phyloP scores from a whole-genome alignment of 1,140 invertebrate genomes.

The Drosophila kikkawai region DNA sequence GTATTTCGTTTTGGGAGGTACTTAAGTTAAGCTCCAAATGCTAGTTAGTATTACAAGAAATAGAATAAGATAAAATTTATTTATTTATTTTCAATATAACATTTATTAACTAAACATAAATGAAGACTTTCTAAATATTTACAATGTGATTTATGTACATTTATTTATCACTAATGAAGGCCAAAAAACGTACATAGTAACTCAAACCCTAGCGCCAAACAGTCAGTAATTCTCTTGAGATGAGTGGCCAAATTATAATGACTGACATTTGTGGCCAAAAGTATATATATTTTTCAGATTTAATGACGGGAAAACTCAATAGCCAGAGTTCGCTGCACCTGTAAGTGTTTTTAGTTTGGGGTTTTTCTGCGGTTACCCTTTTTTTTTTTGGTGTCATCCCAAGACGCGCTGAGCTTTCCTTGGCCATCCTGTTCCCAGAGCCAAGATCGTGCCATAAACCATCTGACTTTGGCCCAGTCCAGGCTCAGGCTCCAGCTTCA shows the following conservation, averaged over 20 bases:
- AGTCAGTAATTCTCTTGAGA: slow-evolving; percentile 17
- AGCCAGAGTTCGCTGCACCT: slow-evolving; percentile 33
- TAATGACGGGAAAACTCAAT: slow-evolving; percentile 26
- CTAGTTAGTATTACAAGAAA: too few relatives aligned
- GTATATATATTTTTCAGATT: slow-evolving; percentile 23
- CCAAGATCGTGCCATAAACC: slow-evolving; percentile 18
- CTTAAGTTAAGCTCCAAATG: background rate
- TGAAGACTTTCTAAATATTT: background rate
- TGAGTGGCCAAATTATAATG: slow-evolving; percentile 13
- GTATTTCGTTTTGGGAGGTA: background rate
- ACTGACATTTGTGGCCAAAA: slow-evolving; percentile 26
- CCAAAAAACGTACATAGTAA: background rate
- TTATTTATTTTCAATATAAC: too few relatives aligned
- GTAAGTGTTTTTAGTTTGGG: slow-evolving; percentile 14
- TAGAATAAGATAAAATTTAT: too few relatives aligned
- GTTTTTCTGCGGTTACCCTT: slow-evolving; percentile 35
- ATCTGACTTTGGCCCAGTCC: slow-evolving; percentile 14
- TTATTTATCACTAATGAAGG: background rate
- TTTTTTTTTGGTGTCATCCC: slow-evolving; percentile 1
- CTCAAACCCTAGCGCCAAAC: slow-evolving; percentile 8
- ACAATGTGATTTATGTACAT: background rate
- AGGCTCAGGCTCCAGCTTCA: background rate
- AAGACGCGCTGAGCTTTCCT: background rate
- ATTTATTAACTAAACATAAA: too few relatives aligned
- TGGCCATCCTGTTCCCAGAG: slow-evolving; percentile 41